These are phyloP conservation scores for Oscheius sp. DNA, from an alignment of 2,888 invertebrate species.

Conservation along the genomic window DNA sequence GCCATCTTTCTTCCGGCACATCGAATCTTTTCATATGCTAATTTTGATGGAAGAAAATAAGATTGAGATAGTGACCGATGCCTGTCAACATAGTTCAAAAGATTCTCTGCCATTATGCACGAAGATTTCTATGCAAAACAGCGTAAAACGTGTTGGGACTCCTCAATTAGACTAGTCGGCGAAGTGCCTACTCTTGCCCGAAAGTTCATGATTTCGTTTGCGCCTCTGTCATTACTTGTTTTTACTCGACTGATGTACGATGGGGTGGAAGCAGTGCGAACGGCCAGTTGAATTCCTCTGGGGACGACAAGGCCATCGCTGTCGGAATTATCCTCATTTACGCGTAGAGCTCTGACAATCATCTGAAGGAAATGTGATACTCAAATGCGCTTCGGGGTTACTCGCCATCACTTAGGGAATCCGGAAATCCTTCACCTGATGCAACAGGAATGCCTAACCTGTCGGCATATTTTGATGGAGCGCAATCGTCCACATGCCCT, in stretches of 20 bases:
- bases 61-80: background rate
- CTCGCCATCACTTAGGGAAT: background rate
- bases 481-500: constrained; percentile 16
- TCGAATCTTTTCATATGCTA: constrained; percentile 14
- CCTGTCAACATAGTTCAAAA: background rate
- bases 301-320: constrained; percentile 22
- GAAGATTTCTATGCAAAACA: constrained; percentile 23
- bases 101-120: constrained; percentile 16
- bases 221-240: constrained; percentile 9
- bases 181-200: background rate
- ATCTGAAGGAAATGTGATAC: constrained; percentile 28
- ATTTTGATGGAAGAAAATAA: constrained; percentile 13
- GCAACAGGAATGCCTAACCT: constrained; percentile 10
- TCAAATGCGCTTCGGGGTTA: background rate
- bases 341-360: constrained; percentile 23
- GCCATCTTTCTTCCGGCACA: constrained; percentile 11
- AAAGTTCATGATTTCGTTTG: background rate
- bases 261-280: constrained; percentile 14
- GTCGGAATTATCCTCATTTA: constrained; percentile 30
- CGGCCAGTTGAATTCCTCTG: constrained; percentile 16
- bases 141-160: constrained; percentile 19
- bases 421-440: background rate
- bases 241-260: background rate
- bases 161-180: background rate
- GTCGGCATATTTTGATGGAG: constrained; percentile 30